Evolutionary conservation across 2,797 vertebrate species (phyloP), one percentile per base, ranked within the genome.

Genomic region (Pitangus sulphuratus): DNA sequence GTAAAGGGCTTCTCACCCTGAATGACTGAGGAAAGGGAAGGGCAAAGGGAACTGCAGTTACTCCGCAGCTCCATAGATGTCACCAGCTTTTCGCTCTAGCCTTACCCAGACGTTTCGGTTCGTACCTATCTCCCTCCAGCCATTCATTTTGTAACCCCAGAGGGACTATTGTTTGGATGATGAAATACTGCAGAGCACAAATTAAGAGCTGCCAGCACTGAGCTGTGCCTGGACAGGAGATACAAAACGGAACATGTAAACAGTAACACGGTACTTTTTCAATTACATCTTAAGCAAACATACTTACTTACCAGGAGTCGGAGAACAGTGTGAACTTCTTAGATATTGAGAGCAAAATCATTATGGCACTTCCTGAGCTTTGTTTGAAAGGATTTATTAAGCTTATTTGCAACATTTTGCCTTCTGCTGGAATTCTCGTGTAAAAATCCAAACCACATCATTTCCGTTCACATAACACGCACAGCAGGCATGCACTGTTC

Each of bases 321-420:
- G 50, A 75, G 33, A 93, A 69, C 64, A 91, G 35, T 17, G 35
- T 82, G 71, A 89, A 71, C 39, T 53, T 70, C 39, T 71, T 50
- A 82, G 72, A 58, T 87, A 78, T 54, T 71, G 50, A 82, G 35
- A 57, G 42, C 42, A 84, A 87, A 93, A 91, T 75, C 33, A 69
- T 93, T 42, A 66, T 54, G 56, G 68, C 42, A 92, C 89, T 96
- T 96, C 86, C 78, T 60, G 78, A 92, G 44, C 84, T 95, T 94
- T 93, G 78, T 93, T 96, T 84, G 42, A 95, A 94, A 68, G 62
- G 2, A 77, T 89, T 93, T 96, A 75, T 95, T 68, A 81, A 77
- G 47, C 31, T 54, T 89, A 47, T 87, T 92, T 93, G 69, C 64
- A 89, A 80, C 39, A 51, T 83, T 96, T 84, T 14, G 3, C 37